Evolutionary conservation across 2,797 vertebrate species (phyloP).

Genomic region (Eulemur rubriventer): DNA sequence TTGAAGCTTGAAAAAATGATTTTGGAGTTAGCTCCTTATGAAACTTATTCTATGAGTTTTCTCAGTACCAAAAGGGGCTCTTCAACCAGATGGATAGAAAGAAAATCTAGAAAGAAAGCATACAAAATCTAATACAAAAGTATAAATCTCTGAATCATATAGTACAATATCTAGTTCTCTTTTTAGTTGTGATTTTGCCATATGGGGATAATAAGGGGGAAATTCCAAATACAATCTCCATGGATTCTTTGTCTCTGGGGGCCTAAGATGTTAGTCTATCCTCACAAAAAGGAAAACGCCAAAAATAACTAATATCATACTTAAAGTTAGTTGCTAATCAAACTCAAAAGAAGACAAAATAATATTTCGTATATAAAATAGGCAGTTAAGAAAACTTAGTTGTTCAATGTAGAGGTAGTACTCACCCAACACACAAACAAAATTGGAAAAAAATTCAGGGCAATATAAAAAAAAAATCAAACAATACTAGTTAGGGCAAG

Average conservation of each 20-base stretch:
- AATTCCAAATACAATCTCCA: slow-evolving; percentile 53
- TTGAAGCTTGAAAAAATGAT: slow-evolving; percentile 64
- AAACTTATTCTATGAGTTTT: slow-evolving; percentile 56
- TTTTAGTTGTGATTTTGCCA: slow-evolving; percentile 51
- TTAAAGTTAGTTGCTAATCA: slow-evolving; percentile 27
- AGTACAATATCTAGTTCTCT: slow-evolving; percentile 42
- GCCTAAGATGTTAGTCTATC: slow-evolving; percentile 27
- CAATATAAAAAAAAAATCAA: slow-evolving; percentile 55
- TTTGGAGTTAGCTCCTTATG: slow-evolving; percentile 66
- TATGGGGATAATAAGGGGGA: slow-evolving; percentile 40
- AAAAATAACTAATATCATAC: slow-evolving; percentile 31
- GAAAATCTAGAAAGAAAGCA: slow-evolving; percentile 66
- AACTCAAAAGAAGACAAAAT: slow-evolving; percentile 7
- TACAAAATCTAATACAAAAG: slow-evolving; percentile 67
- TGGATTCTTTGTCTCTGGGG: slow-evolving; percentile 51
- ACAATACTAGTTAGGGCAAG: slow-evolving; percentile 69
- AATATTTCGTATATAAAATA: neutral
- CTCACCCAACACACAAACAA: slow-evolving; percentile 37
- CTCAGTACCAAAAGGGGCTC: slow-evolving; percentile 28
- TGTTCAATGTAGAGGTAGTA: neutral
- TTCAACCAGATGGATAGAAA: slow-evolving; percentile 47
- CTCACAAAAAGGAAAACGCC: neutral
- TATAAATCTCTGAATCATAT: slow-evolving; percentile 52
- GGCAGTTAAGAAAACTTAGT: slow-evolving; percentile 5
- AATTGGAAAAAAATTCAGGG: slow-evolving; percentile 47